Evolutionary conservation across 2,888 invertebrate genomes (phyloP), one percentile per base, ranked within the genome.

Genomic region (Macrophya alboannulata): DNA sequence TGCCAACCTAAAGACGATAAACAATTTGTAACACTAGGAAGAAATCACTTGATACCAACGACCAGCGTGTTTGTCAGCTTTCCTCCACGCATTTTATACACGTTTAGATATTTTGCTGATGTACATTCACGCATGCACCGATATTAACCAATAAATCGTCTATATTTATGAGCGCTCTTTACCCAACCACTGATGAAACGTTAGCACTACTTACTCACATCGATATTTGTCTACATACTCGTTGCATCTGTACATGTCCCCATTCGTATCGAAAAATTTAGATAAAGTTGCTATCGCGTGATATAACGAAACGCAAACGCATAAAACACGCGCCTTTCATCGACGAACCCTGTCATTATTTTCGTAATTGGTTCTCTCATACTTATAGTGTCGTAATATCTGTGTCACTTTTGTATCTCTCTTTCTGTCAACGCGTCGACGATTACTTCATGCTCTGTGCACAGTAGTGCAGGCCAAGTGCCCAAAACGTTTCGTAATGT

Each of bases 21-120:
- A 91, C 92, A 93, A 93, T 93, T 93, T 93, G 93, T 93, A 92
- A 91, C 88, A 88, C 90, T 90, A 88, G 88, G 83, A 86, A 87
- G 86, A 87, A 87, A 88, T 90, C 88, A 85, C 85, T 88, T 87
- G 87, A 86, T 77, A 86, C 43, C 76, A 59, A 79, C 79, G n/a
- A 76, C 55, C 77, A 37, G n/a, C 37, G 62, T 62, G 17, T n/a
- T n/a, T 43, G 40, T 10, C 12, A 62, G 21, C 40, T 55, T 45
- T 51, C 51, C 6, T 40, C 77, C 6, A 55, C 21, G 21, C 12
- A 62, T 62, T 62, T 62, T 25, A 21, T 12, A 81, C 62, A 21
- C 81, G 15, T 74, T 45, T 15, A 68, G 17, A 68, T 31, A 12
- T 37, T 37, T 17, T 37, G 17, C 77, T 9, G 12, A 81, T 43